Evolutionary conservation across 2,888 invertebrate genomes (phyloP).

Genomic region (Phengaris arion): DNA sequence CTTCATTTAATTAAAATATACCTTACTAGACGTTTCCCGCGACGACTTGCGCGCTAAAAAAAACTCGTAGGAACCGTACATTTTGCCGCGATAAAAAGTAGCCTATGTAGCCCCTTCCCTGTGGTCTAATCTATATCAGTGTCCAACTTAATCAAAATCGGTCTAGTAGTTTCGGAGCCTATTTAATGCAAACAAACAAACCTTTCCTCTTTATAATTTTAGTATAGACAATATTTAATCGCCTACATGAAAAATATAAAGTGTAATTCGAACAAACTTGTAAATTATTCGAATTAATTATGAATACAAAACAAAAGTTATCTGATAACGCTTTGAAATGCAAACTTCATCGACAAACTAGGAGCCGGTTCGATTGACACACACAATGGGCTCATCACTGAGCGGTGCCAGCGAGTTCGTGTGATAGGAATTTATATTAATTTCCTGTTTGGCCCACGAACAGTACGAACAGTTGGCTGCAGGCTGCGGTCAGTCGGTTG

Average conservation of each 20-base stretch:
- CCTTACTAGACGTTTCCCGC: no score
- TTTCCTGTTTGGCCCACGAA: conserved; percentile 68
- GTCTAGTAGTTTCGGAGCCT: no score
- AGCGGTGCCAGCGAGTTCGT: conserved; percentile 61
- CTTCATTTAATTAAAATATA: no score
- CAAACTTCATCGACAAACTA: conserved; percentile 51
- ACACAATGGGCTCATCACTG: conserved; percentile 71
- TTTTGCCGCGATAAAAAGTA: no score
- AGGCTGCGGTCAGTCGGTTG: conserved; percentile 57
- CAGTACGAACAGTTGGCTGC: conserved; percentile 66
- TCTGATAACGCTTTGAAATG: conserved; percentile 28
- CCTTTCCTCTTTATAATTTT: no score
- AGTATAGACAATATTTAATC: not conserved
- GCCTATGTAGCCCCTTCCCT: no score
- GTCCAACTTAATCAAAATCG: no score
- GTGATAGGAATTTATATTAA: conserved; percentile 76
- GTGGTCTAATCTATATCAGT: no score
- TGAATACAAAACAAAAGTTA: conserved; percentile 25
- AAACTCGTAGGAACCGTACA: no score
- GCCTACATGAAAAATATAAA: not conserved
- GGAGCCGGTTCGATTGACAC: conserved; percentile 62
- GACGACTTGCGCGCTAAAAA: no score
- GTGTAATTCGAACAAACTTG: conserved; percentile 1
- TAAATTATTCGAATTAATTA: conserved; percentile 12
- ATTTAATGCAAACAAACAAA: no score